These are phyloP conservation scores for Uromys caudimaculatus DNA, from an alignment of 2,797 vertebrate species.

Conservation along the genomic window DNA sequence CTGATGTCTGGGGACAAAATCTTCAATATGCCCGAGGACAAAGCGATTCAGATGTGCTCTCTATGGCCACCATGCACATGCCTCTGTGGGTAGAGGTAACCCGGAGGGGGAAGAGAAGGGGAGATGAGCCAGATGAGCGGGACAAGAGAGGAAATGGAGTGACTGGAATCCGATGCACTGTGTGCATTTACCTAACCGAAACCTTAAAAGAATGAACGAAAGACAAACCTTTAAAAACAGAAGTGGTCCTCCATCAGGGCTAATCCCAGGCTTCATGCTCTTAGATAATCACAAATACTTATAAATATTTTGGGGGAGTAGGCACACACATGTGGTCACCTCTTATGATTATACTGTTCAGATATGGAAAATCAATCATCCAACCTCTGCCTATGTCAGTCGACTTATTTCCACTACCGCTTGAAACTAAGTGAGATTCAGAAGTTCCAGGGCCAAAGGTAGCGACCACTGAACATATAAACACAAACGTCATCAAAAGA, in stretches of 20 bases:
- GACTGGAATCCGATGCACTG: not conserved
- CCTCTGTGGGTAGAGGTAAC: not conserved
- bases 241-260: not conserved
- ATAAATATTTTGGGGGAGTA: not conserved
- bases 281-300: not conserved
- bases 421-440: conserved; percentile 11
- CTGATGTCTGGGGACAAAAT: not conserved
- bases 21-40: not conserved
- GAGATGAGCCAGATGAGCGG: not conserved
- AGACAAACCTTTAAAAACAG: not conserved
- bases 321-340: not conserved
- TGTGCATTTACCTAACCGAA: not conserved
- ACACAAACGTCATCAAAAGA: not conserved
- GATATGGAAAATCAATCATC: not conserved
- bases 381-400: not conserved
- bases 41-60: not conserved
- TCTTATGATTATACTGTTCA: not conserved
- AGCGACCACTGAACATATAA: not conserved
- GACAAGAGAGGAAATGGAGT: not conserved
- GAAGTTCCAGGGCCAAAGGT: not conserved
- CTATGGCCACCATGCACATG: not conserved
- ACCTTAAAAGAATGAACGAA: not conserved
- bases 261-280: not conserved
- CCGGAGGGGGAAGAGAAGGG: no score
- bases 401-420: not conserved